Conservation (phyloP, 2,113 vertebrate species). For the Bubo scandiacus region DNA sequence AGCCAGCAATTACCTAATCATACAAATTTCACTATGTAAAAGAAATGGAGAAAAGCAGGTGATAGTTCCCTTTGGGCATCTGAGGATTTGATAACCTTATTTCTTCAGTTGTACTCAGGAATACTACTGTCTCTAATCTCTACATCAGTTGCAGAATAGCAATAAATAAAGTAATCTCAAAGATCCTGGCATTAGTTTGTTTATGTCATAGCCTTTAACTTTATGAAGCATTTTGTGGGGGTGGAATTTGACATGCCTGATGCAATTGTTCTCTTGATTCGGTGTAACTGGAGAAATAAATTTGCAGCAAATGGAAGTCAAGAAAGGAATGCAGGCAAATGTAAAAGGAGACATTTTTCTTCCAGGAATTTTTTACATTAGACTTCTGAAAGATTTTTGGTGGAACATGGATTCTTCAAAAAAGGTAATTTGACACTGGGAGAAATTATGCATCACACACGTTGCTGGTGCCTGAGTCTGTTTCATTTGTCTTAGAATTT, state of each 20-base stretch:
- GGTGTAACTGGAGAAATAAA: background rate
- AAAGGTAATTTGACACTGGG: background rate
- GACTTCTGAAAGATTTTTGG: slow-evolving; percentile 45
- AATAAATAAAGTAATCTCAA: background rate
- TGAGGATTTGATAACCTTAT: slow-evolving; percentile 25
- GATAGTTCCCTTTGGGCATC: slow-evolving; percentile 23
- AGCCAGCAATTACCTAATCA: slow-evolving; percentile 51
- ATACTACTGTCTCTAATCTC: slow-evolving; percentile 16
- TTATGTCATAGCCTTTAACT: slow-evolving; percentile 34
- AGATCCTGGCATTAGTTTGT: slow-evolving; percentile 2
- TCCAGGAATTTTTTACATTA: slow-evolving; percentile 10
- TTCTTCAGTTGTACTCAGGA: slow-evolving; percentile 18
- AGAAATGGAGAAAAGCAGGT: slow-evolving; percentile 36
- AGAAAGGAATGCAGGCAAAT: slow-evolving; percentile 21
- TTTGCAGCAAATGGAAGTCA: slow-evolving; percentile 14
- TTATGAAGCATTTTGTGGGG: slow-evolving; percentile 4
- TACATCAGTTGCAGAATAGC: slow-evolving; percentile 14
- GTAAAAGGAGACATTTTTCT: slow-evolving; percentile 35
- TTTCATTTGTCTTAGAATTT: slow-evolving; percentile 20
- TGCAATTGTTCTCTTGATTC: slow-evolving; percentile 27
- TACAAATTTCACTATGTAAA: slow-evolving; percentile 8
- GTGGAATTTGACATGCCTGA: slow-evolving; percentile 18
- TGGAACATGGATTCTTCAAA: slow-evolving; percentile 31
- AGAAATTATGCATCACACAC: background rate
- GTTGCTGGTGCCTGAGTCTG: background rate